Base-by-base conservation (phyloP, 2,113 vertebrate species). In the Nestor notabilis region DNA sequence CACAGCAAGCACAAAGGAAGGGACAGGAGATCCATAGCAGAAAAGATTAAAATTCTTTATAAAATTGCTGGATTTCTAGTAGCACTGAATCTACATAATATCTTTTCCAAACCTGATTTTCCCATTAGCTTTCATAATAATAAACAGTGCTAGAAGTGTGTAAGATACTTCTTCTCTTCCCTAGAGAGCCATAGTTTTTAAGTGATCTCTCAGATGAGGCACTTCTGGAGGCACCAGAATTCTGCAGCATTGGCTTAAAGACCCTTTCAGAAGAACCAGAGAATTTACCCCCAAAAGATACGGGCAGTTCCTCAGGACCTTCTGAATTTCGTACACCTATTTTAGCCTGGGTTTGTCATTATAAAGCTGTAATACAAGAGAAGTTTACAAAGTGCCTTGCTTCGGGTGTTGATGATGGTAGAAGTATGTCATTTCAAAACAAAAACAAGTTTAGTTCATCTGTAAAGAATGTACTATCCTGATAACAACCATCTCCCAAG, bases 381-480 rank as follows among this genome's bases (percentile, higher is more conserved):
- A 74, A 70, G 86, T 76, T 92, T 81, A 72, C 71, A 14, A 83
- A 95, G 63, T 83, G 25, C 37, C 81, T 72, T 85, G 21, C 33
- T 89, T 84, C 53, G 64, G 15, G 74, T 89, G 52, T 74, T 76
- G 66, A 49, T 86, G 88, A 60, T 68, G 87, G 77, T 33, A 78
- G 39, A 96, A 60, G 8, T 31, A 88, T 13, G 13, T 89, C 3
- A 70, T 89, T 92, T 95, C 80, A 93, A 91, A 91, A 94, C 69
- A 90, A 91, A 85, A 78, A 13, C 2, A 4, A 25, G 66, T 77
- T 93, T 92, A 95, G 68, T 80, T 97, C 74, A 91, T 75, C 68
- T 92, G 95, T 94, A 61, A 96, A 91, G 74, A 95, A 95, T 76
- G 64, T 77, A 79, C 87, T 96, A 86, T 95, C 87, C 78, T 84